Evolutionary conservation across 2,797 vertebrate genomes (phyloP), one percentile per base, ranked within the genome.

Genomic region (Mycteria americana): DNA sequence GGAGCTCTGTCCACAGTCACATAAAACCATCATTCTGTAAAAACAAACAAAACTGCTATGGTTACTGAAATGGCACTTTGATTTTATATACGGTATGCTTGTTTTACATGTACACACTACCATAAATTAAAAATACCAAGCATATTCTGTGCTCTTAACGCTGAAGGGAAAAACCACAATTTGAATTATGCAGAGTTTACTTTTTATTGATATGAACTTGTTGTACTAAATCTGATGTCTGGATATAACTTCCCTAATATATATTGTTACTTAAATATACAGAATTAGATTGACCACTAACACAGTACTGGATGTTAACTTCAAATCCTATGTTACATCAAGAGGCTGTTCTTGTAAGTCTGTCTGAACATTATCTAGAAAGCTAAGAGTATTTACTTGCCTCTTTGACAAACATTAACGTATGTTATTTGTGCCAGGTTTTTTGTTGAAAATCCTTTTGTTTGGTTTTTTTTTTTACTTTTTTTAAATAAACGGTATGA

Each of bases 81-180:
- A 95, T 97, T 97, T 98, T 98, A 37, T 97, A 76, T 60, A 89
- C 15, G 13, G 96, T 95, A 88, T 93, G 92, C 89, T 97, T 94
- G 91, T 95, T 98, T 97, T 96, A 97, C 96, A 67, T 96, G 95
- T 91, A 94, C 97, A 97, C 97, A 97, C 97, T 98, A 97, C 97
- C 95, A 88, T 97, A 96, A 96, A 79, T 95, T 85, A 97, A 96
- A 96, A 88, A 88, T 95, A 93, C 92, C 93, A 98, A 97, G 97
- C 92, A 82, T 89, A 92, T 96, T 97, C 96, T 97, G 94, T 96
- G 92, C 95, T 98, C 64, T 95, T 98, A 97, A 97, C 46, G 96
- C 95, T 98, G 97, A 98, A 99, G 98, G 98, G 96, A 96, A 95
- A 98, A 98, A 98, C 97, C 98, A 98, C 98, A 97, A 88, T 92